Percentiles rank a stretch among this genome's conserved stretches.
Evolutionary conservation across 1,140 invertebrate genomes (phyloP).

Genomic region (Apocrypta bakeri): DNA sequence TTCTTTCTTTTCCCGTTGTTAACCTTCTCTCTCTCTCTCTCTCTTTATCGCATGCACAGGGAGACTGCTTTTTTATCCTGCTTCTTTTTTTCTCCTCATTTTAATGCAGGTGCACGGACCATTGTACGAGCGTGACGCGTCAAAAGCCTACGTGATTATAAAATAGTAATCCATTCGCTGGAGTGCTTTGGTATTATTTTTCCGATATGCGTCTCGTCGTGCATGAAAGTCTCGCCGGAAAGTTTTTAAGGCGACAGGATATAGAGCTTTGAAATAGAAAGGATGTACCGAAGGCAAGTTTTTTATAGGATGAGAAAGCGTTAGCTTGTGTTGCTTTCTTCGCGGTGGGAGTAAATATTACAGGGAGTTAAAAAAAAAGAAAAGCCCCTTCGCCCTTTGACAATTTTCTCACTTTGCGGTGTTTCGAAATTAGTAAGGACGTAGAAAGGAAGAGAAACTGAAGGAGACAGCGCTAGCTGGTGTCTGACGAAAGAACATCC

Average conservation of each 20-base stretch:
- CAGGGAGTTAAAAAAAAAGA: not conserved
- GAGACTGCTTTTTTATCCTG: not conserved
- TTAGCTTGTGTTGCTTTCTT: not conserved
- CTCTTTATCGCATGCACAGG: not conserved
- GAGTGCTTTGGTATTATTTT: not conserved
- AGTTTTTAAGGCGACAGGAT: not conserved
- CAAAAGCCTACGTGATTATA: not conserved
- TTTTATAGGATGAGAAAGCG: not conserved
- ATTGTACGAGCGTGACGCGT: no score
- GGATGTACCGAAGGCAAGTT: no score
- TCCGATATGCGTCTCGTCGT: not conserved
- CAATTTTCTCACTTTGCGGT: not conserved
- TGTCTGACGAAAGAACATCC: constrained; percentile 7
- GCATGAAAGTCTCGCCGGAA: not conserved
- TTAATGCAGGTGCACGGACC: not conserved
- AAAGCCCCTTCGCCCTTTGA: constrained; percentile 20
- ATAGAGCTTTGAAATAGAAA: not conserved
- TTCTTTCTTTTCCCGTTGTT: constrained; percentile 4
- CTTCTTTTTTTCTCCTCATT: not conserved
- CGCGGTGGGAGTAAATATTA: not conserved
- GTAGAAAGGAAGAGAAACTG: not conserved
- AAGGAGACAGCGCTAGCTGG: not conserved
- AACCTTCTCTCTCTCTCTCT: not conserved
- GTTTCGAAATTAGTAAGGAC: not conserved
- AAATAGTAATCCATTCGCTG: not conserved